Percentiles rank a stretch among this genome's conserved stretches.
Conservation (phyloP, 2,113 vertebrate genomes). For the Butorides virescens region DNA sequence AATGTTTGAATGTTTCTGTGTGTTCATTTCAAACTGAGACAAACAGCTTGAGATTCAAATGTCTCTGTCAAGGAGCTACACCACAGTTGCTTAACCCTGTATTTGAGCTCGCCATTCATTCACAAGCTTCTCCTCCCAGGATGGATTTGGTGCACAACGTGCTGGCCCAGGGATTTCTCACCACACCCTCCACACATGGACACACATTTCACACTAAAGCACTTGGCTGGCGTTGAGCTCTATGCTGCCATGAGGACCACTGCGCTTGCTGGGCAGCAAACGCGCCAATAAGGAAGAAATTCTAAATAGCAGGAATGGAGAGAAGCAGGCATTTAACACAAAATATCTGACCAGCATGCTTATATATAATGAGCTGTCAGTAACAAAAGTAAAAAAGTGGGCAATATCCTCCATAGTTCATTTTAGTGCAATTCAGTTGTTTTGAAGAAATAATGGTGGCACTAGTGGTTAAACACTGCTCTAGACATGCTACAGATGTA, state of each 20-base stretch:
- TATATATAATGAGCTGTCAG: not conserved
- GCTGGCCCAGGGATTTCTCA: not conserved
- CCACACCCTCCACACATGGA: rapidly evolving
- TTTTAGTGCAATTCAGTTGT: not conserved
- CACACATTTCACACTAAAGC: not conserved
- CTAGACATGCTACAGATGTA: not conserved
- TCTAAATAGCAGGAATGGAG: not conserved
- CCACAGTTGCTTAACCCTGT: not conserved
- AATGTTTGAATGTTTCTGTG: not conserved
- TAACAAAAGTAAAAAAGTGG: not conserved
- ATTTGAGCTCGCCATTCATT: not conserved
- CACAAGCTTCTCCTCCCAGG: not conserved
- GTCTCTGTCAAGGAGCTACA: not conserved
- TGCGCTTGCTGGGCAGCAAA: not conserved
- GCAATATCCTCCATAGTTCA: not conserved
- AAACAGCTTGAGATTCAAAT: not conserved
- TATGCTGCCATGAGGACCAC: not conserved
- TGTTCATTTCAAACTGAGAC: not conserved
- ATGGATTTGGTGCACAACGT: not conserved
- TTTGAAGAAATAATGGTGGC: not conserved
- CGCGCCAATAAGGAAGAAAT: not conserved
- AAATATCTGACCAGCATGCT: not conserved
- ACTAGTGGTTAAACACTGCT: not conserved
- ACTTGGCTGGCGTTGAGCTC: not conserved
- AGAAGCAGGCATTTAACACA: not conserved